These are phyloP conservation scores for Vulpes vulpes DNA, from an alignment of 2,113 vertebrate genomes.

Conservation along the genomic window DNA sequence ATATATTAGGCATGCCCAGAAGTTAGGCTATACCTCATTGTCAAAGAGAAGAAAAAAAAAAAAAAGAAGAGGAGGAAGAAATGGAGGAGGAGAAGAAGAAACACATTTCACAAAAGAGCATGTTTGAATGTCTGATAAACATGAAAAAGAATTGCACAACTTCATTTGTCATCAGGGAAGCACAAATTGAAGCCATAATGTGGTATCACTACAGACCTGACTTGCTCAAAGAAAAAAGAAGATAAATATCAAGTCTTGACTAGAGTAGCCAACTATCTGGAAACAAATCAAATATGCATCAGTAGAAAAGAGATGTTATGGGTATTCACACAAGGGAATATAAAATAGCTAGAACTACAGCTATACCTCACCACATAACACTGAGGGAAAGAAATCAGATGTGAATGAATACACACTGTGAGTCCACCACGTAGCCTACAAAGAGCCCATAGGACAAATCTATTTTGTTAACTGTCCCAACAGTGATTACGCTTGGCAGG, in stretches of 20 bases:
- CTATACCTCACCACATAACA: background rate
- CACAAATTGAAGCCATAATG: background rate
- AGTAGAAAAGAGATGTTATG: background rate
- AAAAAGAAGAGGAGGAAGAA: background rate
- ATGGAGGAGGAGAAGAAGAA: background rate
- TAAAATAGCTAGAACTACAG: background rate
- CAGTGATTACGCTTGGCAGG: background rate
- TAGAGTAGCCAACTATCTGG: background rate
- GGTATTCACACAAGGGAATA: background rate
- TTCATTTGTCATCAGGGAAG: background rate
- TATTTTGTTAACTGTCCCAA: background rate
- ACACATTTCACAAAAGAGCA: background rate
- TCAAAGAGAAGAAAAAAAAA: background rate
- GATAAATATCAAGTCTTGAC: conserved; percentile 17
- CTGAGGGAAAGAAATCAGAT: background rate
- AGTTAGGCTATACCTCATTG: background rate
- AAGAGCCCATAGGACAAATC: background rate
- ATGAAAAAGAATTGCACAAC: background rate
- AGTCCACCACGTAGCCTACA: background rate
- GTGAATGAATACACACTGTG: background rate
- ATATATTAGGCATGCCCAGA: background rate
- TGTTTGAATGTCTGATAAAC: background rate
- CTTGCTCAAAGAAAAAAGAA: background rate
- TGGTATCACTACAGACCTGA: background rate
- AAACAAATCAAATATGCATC: background rate